These are phyloP conservation scores for Takifugu ocellatus DNA, from an alignment of 2,797 vertebrate genomes.

Conservation along the genomic window DNA sequence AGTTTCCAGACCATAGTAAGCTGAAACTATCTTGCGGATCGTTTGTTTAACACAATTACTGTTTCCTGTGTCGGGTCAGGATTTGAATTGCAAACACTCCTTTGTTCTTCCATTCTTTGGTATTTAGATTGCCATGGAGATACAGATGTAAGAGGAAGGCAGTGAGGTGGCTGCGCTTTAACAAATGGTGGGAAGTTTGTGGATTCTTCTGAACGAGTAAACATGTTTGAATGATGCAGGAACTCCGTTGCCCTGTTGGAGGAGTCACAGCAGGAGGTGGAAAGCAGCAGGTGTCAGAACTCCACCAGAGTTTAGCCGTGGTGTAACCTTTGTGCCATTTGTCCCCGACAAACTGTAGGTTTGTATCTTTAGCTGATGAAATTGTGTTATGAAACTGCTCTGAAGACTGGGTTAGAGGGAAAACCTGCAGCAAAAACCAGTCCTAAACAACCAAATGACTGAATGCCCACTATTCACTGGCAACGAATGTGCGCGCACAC, in stretches of 20 bases:
- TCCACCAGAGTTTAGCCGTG: neutral
- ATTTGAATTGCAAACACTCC: slow-evolving; percentile 70
- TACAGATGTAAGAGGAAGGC: slow-evolving; percentile 58
- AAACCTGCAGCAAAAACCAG: slow-evolving; percentile 22
- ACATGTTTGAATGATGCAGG: neutral
- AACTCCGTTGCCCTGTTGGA: neutral
- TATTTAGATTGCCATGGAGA: slow-evolving; percentile 57
- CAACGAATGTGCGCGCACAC: slow-evolving; percentile 34
- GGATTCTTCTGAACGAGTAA: neutral
- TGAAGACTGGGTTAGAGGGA: neutral
- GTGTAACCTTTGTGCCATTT: neutral
- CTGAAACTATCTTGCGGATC: neutral
- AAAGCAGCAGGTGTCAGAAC: slow-evolving; percentile 10
- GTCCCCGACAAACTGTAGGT: too few relatives aligned
- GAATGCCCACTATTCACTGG: slow-evolving; percentile 65
- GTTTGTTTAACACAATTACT: slow-evolving; percentile 65
- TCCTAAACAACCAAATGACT: slow-evolving; percentile 22
- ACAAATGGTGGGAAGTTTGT: neutral
- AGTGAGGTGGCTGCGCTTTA: slow-evolving; percentile 7
- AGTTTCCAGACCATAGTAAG: too few relatives aligned
- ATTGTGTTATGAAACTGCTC: too few relatives aligned
- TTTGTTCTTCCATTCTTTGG: slow-evolving; percentile 46
- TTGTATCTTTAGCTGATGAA: too few relatives aligned
- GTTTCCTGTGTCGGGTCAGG: slow-evolving; percentile 28
- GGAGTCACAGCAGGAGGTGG: neutral